Base-by-base conservation (phyloP, 2,113 vertebrate species). In the Brachyhypopomus occidentalis region DNA sequence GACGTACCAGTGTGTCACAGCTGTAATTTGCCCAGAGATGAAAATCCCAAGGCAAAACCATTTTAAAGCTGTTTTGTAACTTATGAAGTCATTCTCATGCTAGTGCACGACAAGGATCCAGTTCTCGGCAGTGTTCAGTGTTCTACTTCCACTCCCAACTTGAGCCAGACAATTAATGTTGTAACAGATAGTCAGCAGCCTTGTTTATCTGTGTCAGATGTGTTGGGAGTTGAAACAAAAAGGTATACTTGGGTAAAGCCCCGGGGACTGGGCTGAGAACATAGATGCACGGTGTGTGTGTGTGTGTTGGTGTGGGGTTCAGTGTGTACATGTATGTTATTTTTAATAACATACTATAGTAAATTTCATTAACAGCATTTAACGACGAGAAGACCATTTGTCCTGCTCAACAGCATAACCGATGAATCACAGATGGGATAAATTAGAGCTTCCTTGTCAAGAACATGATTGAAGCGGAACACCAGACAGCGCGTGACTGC, bases 311-410 rank as follows among this genome's bases (percentile, higher is more conserved):
- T 1, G 9, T 5, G 36, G 22, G 3, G 55, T 55, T 73, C 4
- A 7, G 1, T 63, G n/a, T 12, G 52, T 30, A 7, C 0, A 25
- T 72, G 17, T n/a, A 56, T 17, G 14, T 55, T 4, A 36, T 11
- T n/a, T n/a, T n/a, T n/a, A n/a, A n/a, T n/a, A n/a, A n/a, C n/a
- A n/a, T n/a, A n/a, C n/a, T n/a, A n/a, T 20, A 34, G 17, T 16
- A 59, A 45, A 30, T 70, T n/a, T 52, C n/a, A 76, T 62, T 75
- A 71, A 71, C 71, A 5, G 8, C 1, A 41, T 70, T 38, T 56
- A 30, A 52, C 17, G 17, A 58, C 69, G 8, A 2, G 3, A 41
- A 64, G 17, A n/a, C 27, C 20, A 7, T 59, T 79, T 45, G 16
- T 41, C 5, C 16, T n/a, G 23, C 2, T 6, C 5, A 17, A 56